Base-by-base conservation (phyloP, 2,797 vertebrate species). In the Petrocephalus sullivani region DNA sequence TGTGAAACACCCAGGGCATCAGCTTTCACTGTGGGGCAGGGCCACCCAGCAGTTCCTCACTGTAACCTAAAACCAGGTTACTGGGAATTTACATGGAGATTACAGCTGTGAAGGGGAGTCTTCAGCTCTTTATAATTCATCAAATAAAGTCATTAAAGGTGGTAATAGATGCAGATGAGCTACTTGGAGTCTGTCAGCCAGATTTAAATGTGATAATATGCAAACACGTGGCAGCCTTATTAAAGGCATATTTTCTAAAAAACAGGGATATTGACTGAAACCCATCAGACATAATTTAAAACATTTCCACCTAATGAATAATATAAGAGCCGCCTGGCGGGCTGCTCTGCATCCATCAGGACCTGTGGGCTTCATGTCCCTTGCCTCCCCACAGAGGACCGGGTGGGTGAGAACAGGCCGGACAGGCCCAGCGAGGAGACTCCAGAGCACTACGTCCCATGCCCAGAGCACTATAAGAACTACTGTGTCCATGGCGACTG, bases 401-500 rank as follows among this genome's bases (percentile, higher is more conserved):
- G 90, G 12, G 91, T 90, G 95, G 97, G 97, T 75, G 98, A 97
- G 89, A 96, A 85, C 12, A 85, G 33, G 33, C 84, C 56, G 33
- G 84, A 46, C 54, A 90, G 90, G 16, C 91, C 91, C 94, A 97
- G 97, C 75, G 98, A 97, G 90, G 96, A 96, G 90, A 97, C 96
- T 87, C 95, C 96, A 89, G 96, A 97, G 88, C 95, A 97, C 88
- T 97, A 97, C 94, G 97, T 97, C 91, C 98, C 98, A 85, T 99
- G 98, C 95, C 97, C 98, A 85, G 98, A 99, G 87, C 95, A 96
- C 91, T 98, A 96, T 95, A 98, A 98, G 58, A 97, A 97, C 93
- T 99, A 97, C 95, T 99, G 98, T 91, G 95, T 98, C 94, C 98
- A 99, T 0, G 98, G 98, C 91, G 98, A 98, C 92, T 99, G 98